phyloP scores from a whole-genome alignment of 2,888 invertebrate species.

The Heliconius erato region DNA sequence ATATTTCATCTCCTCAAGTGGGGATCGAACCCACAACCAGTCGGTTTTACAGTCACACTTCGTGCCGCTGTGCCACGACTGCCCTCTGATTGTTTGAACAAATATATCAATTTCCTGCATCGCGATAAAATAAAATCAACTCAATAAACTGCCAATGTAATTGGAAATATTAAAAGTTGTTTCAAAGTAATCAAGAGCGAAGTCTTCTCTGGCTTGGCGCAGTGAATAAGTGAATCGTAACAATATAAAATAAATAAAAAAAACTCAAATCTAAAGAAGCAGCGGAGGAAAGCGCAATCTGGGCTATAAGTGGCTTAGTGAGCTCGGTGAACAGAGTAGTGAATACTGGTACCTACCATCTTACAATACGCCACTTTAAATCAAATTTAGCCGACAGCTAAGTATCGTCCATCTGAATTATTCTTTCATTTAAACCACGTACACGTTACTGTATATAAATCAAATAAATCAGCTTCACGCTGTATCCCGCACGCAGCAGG shows the following conservation, averaged over 20 bases:
- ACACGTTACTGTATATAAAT: neutral
- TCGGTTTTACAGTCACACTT: no score
- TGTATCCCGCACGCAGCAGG: no score
- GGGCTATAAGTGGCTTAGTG: slow-evolving; percentile 45
- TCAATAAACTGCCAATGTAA: neutral
- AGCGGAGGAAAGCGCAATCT: slow-evolving; percentile 53
- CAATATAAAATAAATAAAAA: slow-evolving; percentile 38
- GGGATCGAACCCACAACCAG: no score
- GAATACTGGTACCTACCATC: slow-evolving; percentile 44
- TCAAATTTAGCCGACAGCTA: slow-evolving; percentile 54
- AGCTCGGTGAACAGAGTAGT: slow-evolving; percentile 44
- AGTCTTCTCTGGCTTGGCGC: neutral
- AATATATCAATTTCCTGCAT: neutral
- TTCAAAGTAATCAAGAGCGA: neutral
- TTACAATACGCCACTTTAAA: slow-evolving; percentile 53
- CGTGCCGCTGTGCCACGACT: no score
- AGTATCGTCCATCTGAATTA: slow-evolving; percentile 50
- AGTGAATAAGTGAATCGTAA: slow-evolving; percentile 20
- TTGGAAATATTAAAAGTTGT: neutral
- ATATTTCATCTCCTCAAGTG: no score
- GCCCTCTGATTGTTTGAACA: neutral
- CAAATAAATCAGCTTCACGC: no score
- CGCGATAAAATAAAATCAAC: neutral
- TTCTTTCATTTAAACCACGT: slow-evolving; percentile 15
- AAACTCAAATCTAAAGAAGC: slow-evolving; percentile 52